phyloP scores from a whole-genome alignment of 1,140 invertebrate species.

The Caenorhabditis latens region DNA sequence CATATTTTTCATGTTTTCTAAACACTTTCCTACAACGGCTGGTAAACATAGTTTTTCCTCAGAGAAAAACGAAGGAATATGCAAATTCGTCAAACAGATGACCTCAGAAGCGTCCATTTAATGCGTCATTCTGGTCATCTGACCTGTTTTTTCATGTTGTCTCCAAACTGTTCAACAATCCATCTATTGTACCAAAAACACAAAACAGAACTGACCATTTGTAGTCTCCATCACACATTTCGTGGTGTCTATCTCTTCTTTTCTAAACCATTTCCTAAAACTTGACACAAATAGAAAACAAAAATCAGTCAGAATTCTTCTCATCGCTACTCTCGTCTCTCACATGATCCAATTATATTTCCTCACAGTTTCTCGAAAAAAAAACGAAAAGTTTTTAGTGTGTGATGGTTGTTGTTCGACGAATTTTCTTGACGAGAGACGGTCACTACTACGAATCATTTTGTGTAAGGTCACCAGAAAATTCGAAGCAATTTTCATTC shows the following conservation, averaged over 20 bases:
- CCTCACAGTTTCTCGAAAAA: background rate
- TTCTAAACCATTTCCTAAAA: background rate
- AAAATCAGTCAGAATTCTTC: background rate
- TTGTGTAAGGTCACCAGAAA: conserved; percentile 31
- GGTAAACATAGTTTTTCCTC: no score
- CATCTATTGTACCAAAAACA: conserved; percentile 15
- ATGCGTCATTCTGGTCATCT: conserved; percentile 46
- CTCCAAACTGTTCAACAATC: background rate
- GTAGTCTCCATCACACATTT: background rate
- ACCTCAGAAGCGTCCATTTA: background rate
- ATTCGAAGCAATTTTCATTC: background rate
- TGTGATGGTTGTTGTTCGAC: conserved; percentile 39
- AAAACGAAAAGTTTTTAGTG: conserved; percentile 16
- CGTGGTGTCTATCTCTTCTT: background rate
- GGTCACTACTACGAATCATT: conserved; percentile 27
- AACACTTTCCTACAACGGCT: no score
- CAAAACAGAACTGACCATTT: conserved; percentile 13
- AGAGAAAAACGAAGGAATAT: background rate
- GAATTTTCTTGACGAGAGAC: conserved; percentile 5
- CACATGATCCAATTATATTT: background rate
- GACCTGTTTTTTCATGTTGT: background rate
- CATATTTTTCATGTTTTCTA: no score
- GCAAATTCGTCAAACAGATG: conserved; percentile 27
- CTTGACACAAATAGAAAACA: conserved; percentile 22
- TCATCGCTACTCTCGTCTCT: background rate